Conservation (phyloP, 64 coral and sea anemone genomes). For the Exaiptasia diaphana region DNA sequence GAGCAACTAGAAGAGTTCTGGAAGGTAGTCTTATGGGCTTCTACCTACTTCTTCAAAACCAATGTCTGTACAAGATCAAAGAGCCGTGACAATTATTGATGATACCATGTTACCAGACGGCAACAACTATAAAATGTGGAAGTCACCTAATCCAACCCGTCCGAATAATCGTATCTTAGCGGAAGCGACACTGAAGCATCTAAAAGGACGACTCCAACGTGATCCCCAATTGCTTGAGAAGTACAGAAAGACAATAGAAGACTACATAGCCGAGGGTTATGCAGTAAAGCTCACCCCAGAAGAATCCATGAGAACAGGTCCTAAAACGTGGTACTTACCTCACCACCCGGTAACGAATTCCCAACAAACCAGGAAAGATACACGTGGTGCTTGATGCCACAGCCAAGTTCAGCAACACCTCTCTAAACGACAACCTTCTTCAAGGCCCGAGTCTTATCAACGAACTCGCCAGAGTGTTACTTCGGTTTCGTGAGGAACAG, state of each 20-base stretch:
- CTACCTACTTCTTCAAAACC: neutral
- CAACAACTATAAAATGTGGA: slow-evolving; percentile 55
- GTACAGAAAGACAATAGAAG: slow-evolving; percentile 35
- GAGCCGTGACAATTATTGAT: neutral
- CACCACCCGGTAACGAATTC: neutral
- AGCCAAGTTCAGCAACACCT: neutral
- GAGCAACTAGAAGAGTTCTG: slow-evolving; percentile 4
- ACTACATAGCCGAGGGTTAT: slow-evolving; percentile 5
- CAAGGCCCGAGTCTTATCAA: no score
- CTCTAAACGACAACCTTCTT: no score
- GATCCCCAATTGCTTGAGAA: slow-evolving; percentile 11
- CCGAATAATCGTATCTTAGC: slow-evolving; percentile 36
- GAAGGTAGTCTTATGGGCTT: slow-evolving; percentile 17
- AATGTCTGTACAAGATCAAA: slow-evolving; percentile 29
- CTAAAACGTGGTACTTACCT: slow-evolving; percentile 6
- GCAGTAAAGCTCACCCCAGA: slow-evolving; percentile 31
- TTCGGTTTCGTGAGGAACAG: no score
- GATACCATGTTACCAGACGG: neutral
- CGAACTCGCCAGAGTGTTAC: no score
- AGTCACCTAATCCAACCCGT: neutral
- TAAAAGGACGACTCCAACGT: slow-evolving; percentile 15
- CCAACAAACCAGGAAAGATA: slow-evolving; percentile 12
- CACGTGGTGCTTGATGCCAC: slow-evolving; percentile 21
- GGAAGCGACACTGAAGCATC: slow-evolving; percentile 7
- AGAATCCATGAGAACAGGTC: neutral